Base-by-base conservation (phyloP, 2,797 vertebrate genomes). In the Eulemur mongoz region DNA sequence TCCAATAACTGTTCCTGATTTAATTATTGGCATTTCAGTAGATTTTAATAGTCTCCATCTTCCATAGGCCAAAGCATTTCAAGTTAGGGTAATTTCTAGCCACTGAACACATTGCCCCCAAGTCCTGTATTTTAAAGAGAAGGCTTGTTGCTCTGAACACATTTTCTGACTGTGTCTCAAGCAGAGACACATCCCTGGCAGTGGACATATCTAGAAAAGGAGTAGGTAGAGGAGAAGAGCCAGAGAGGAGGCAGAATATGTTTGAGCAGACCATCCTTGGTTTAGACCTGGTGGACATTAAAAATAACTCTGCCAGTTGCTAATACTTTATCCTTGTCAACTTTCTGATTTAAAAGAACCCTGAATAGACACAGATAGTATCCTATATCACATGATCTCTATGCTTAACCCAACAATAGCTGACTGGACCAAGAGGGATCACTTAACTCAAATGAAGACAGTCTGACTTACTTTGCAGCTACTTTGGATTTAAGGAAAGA, bases 21-120 rank as follows among this genome's bases (percentile, higher is more conserved):
- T 87, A 96, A 90, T 94, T 95, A 94, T 93, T 94, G 94, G 92
- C 75, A 78, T 86, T 95, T 95, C 57, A 78, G 40, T 93, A 92
- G 92, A 91, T 75, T 78, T 96, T 94, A 95, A 91, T 70, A 81
- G 86, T 84, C 7, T 95, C 22, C 13, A 73, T 89, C 63, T 23
- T 78, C 63, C 38, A 3, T 17, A 70, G 22, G 35, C 22, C 57
- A 83, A 93, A 78, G 8, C 7, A 83, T 95, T 97, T 93, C 69
- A 94, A 65, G 5, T 73, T 84, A 59, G 57, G 43, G 38, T 79
- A 73, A 69, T 93, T 82, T 96, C 85, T 54, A 89, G 35, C 5
- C 63, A 82, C 25, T 85, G 35, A 93, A 70, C 25, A 65, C 2
- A 54, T 78, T 96, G 85, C 32, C 38, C 15, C 57, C 9, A 93